phyloP scores from a whole-genome alignment of 2,888 invertebrate species.

The Drosophila emarginata region DNA sequence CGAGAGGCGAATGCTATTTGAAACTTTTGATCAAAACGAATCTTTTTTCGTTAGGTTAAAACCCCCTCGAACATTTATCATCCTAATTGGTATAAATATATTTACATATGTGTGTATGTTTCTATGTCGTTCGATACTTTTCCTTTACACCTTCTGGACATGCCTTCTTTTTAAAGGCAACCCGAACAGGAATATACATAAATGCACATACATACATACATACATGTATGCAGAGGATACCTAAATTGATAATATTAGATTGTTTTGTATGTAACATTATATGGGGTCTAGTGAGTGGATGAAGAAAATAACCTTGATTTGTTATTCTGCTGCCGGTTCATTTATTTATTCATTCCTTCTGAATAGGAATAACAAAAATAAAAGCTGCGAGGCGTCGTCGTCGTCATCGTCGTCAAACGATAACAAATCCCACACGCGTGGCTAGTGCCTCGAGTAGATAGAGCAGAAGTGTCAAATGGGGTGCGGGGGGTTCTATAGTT shows the following conservation, averaged over 20 bases:
- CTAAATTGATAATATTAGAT: slow-evolving; percentile 24
- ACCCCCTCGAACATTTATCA: no score
- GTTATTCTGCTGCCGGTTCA: slow-evolving; percentile 24
- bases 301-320: slow-evolving; percentile 54
- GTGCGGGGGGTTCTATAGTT: background rate
- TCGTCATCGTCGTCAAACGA: slow-evolving; percentile 4
- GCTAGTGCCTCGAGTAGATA: background rate
- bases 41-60: no score
- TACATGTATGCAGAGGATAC: background rate
- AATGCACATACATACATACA: background rate
- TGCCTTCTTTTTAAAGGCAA: no score
- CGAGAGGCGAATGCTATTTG: slow-evolving; percentile 6
- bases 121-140: no score
- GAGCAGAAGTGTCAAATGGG: background rate
- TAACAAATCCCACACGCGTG: slow-evolving; percentile 29
- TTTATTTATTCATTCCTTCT: slow-evolving; percentile 12
- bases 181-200: no score
- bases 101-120: no score
- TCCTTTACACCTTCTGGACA: no score
- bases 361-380: slow-evolving; percentile 20
- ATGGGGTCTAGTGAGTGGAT: background rate
- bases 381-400: slow-evolving; percentile 18
- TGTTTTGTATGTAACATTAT: slow-evolving; percentile 23
- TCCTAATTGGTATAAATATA: no score
- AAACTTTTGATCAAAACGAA: no score